Evolutionary conservation across 2,113 vertebrate species (phyloP), one percentile per base, ranked within the genome.

Genomic region (Notothenia coriiceps): DNA sequence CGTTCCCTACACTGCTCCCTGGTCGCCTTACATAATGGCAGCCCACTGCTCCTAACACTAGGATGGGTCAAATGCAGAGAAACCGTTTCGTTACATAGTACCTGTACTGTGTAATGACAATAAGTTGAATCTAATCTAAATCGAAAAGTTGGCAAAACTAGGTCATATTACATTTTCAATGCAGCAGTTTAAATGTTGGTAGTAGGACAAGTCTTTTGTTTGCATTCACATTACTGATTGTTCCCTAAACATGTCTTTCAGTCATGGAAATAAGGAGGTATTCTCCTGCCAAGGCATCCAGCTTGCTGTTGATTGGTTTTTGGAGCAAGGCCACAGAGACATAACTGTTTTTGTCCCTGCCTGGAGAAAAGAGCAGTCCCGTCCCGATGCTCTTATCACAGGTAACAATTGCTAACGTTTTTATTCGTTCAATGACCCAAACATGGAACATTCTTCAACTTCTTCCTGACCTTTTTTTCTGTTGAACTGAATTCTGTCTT

Each of bases 211-310:
- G 17, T 17, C 25, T 14, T 57, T 76, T 51, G 33, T 82, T 54
- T 60, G 17, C 33, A 9, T 72, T 76, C 51, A 11, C 60, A 52
- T 52, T 35, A 40, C 51, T 65, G 46, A 63, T 13, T 59, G 7
- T 17, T 6, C 2, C 14, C 10, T 51, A 22, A 13, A 72, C n/a
- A 6, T 25, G 15, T 72, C 18, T 57, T 65, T 82, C 94, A 99
- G 98, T 95, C 98, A 99, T 1, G 98, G 98, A 87, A 99, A 99
- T 93, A 99, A 99, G 94, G 98, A 99, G 94, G 97, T 98, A 3
- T 99, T 99, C 94, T 99, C 98, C 81, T 99, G 98, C 91, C 97
- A 98, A 91, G 98, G 98, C 88, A 99, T 99, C 90, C 97, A 97
- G 90, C 85, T 99, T 89, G 97, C 98, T 7, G 98, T 99, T 82